Evolutionary conservation across 2,888 invertebrate genomes (phyloP).

Genomic region (Invenusta paracnida): DNA sequence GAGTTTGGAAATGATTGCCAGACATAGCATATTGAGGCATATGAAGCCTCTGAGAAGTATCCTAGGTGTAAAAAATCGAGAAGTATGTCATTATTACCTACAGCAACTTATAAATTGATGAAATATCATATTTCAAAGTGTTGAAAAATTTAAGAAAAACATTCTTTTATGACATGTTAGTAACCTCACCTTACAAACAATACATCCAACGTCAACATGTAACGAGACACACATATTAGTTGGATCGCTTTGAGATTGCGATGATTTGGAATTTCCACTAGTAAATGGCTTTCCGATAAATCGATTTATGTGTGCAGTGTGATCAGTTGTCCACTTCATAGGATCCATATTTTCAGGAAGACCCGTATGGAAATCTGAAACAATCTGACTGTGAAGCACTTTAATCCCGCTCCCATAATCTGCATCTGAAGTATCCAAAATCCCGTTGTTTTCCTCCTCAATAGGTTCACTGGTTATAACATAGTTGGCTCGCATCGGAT

Average conservation of each 20-base stretch:
- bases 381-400: background rate
- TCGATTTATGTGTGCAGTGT: background rate
- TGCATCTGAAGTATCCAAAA: background rate
- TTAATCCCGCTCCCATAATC: background rate
- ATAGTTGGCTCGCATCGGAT: background rate
- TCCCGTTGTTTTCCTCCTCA: background rate
- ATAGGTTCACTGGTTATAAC: background rate
- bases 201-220: conserved; percentile 2
- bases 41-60: background rate
- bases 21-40: background rate
- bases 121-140: no score
- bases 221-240: background rate
- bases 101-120: background rate
- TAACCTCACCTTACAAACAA: no score
- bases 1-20: background rate
- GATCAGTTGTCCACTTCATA: background rate
- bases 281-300: background rate
- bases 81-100: background rate
- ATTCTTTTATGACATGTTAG: background rate
- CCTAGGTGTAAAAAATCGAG: background rate
- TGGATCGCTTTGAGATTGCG: background rate
- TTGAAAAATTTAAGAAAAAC: background rate
- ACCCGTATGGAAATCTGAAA: background rate
- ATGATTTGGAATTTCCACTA: background rate
- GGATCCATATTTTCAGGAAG: background rate